These are phyloP conservation scores for Rhopalosiphum nymphaeae DNA, from an alignment of 2,888 invertebrate genomes.

Conservation along the genomic window DNA sequence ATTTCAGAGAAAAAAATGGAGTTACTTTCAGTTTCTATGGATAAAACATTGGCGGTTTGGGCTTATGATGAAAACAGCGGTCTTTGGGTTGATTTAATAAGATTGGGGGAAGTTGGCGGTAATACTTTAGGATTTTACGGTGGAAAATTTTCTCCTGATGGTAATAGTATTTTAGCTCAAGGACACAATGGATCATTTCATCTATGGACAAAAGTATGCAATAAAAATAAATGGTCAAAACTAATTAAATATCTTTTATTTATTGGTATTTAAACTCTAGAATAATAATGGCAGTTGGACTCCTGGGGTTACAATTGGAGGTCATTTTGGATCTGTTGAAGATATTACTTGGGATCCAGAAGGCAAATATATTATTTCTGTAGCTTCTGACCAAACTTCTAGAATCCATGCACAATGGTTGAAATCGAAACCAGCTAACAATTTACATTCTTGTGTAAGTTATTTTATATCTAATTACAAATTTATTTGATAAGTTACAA, in stretches of 20 bases:
- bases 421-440: neutral
- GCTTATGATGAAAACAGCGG: slow-evolving; percentile 76
- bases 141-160: slow-evolving; percentile 81
- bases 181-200: slow-evolving; percentile 95
- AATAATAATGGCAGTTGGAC: slow-evolving; percentile 75
- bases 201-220: slow-evolving; percentile 76
- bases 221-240: neutral
- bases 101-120: slow-evolving; percentile 94
- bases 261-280: slow-evolving; percentile 38
- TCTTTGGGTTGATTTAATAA: slow-evolving; percentile 85
- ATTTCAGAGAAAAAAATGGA: slow-evolving; percentile 70
- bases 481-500: neutral
- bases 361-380: slow-evolving; percentile 83
- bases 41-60: slow-evolving; percentile 95
- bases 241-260: neutral
- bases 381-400: slow-evolving; percentile 90
- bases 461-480: neutral
- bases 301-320: slow-evolving; percentile 79
- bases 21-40: slow-evolving; percentile 89
- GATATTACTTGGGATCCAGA: slow-evolving; percentile 89
- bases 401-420: slow-evolving; percentile 83
- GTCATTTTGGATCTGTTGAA: slow-evolving; percentile 87
- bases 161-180: slow-evolving; percentile 82
- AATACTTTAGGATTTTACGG: slow-evolving; percentile 95
- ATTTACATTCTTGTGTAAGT: slow-evolving; percentile 36